Percentiles rank a stretch among this genome's conserved stretches.
These are phyloP conservation scores for Diabrotica undecimpunctata DNA, from an alignment of 1,140 invertebrate species.

Conservation along the genomic window DNA sequence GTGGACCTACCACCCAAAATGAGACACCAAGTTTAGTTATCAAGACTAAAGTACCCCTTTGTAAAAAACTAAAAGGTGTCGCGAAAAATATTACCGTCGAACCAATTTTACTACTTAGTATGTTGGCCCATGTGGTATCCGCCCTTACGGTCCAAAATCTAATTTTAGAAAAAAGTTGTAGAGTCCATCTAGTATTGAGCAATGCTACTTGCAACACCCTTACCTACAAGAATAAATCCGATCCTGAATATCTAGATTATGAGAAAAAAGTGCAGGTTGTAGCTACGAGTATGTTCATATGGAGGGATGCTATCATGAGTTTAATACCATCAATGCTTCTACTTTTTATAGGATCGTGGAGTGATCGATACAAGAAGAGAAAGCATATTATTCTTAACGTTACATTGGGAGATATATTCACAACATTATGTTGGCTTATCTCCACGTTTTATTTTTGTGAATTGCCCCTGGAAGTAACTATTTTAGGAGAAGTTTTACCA, in stretches of 20 bases:
- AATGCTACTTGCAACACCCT: conserved; percentile 58
- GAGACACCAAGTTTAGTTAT: no score
- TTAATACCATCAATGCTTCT: conserved; percentile 55
- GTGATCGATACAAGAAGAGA: conserved; percentile 55
- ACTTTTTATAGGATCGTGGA: conserved; percentile 61
- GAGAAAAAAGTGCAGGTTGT: conserved; percentile 54
- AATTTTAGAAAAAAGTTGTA: conserved; percentile 61
- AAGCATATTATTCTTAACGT: conserved; percentile 58
- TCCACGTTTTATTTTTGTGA: conserved; percentile 47
- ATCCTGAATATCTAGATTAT: conserved; percentile 48
- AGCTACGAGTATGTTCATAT: conserved; percentile 56
- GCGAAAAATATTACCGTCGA: conserved; percentile 52
- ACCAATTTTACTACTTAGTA: conserved; percentile 53
- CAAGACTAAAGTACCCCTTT: no score
- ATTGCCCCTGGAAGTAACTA: conserved; percentile 53
- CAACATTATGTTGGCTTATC: conserved; percentile 36
- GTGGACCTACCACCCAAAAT: no score
- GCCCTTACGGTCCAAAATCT: conserved; percentile 56
- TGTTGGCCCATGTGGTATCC: conserved; percentile 52
- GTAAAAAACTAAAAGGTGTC: no score
- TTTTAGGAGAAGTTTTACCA: conserved; percentile 55
- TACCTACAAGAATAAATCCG: conserved; percentile 47
- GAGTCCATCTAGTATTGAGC: conserved; percentile 57
- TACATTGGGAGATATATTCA: conserved; percentile 51
- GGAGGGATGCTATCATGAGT: conserved; percentile 56